Percentiles rank a stretch among this genome's conserved stretches.
These are phyloP conservation scores for Neuroterus valhalla DNA, from an alignment of 1,140 invertebrate genomes.

Conservation along the genomic window DNA sequence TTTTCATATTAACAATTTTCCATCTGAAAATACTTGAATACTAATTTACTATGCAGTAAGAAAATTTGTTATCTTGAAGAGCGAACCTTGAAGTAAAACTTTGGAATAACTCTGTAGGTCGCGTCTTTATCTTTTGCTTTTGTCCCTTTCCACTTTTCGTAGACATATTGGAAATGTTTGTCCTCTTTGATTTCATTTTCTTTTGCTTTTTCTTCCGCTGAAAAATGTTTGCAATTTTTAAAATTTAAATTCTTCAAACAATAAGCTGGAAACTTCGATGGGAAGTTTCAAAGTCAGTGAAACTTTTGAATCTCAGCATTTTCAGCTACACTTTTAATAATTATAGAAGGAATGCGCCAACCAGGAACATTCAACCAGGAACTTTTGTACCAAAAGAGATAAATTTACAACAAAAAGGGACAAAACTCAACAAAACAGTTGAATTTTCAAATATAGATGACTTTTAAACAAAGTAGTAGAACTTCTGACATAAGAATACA, in stretches of 20 bases:
- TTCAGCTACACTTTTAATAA: no score
- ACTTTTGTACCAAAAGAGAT: no score
- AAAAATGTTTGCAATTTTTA: conserved; percentile 3
- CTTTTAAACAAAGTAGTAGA: no score
- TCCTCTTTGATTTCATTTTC: conserved; percentile 71
- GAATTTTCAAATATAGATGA: no score
- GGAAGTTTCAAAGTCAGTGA: no score
- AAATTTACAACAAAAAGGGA: no score
- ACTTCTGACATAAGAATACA: no score
- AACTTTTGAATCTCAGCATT: no score
- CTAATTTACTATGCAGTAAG: conserved; percentile 9
- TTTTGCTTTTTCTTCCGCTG: conserved; percentile 54
- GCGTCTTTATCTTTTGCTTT: conserved; percentile 64
- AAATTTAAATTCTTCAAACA: no score
- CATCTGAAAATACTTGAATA: conserved; percentile 31
- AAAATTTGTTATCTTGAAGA: conserved; percentile 37
- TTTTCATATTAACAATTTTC: not conserved
- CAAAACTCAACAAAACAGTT: no score
- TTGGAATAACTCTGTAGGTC: conserved; percentile 79
- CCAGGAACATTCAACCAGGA: no score
- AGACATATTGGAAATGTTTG: conserved; percentile 76
- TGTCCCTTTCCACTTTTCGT: conserved; percentile 77
- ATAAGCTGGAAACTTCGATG: not conserved
- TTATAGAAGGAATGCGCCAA: no score
- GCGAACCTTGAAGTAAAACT: conserved; percentile 84